Evolutionary conservation across 1,140 invertebrate genomes (phyloP).

Genomic region (Anastrepha obliqua): DNA sequence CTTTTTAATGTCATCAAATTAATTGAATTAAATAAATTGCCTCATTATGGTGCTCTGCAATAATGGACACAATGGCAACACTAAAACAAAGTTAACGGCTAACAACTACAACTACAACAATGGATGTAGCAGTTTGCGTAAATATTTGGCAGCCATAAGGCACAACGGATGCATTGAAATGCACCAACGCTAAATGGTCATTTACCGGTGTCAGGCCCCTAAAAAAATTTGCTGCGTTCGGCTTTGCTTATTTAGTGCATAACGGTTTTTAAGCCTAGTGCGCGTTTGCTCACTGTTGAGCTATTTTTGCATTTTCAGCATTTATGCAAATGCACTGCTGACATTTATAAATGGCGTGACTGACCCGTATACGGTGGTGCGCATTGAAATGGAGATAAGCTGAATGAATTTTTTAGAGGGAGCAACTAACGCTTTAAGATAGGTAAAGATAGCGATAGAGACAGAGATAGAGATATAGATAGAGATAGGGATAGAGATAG

Average conservation of each 20-base stretch:
- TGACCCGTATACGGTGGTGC: not conserved
- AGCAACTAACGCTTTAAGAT: too few relatives aligned
- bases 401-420: too few relatives aligned
- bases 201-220: not conserved
- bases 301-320: conserved; percentile 40
- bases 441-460: too few relatives aligned
- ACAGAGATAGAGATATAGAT: too few relatives aligned
- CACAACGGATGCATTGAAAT: not conserved
- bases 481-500: too few relatives aligned
- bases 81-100: conserved; percentile 22
- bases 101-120: not conserved
- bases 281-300: not conserved
- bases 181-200: not conserved
- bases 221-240: conserved; percentile 22
- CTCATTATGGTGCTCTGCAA: conserved; percentile 63
- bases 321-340: conserved; percentile 29
- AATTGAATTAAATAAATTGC: conserved; percentile 72
- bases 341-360: conserved; percentile 39
- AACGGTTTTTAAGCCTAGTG: not conserved
- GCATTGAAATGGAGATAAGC: not conserved
- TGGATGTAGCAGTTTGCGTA: conserved; percentile 13
- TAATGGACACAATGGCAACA: conserved; percentile 14
- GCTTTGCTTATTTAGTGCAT: conserved; percentile 4
- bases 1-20: conserved; percentile 66
- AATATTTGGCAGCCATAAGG: not conserved